Evolutionary conservation across 2,113 vertebrate genomes (phyloP), one percentile per base, ranked within the genome.

Genomic region (Pardalotus punctatus): DNA sequence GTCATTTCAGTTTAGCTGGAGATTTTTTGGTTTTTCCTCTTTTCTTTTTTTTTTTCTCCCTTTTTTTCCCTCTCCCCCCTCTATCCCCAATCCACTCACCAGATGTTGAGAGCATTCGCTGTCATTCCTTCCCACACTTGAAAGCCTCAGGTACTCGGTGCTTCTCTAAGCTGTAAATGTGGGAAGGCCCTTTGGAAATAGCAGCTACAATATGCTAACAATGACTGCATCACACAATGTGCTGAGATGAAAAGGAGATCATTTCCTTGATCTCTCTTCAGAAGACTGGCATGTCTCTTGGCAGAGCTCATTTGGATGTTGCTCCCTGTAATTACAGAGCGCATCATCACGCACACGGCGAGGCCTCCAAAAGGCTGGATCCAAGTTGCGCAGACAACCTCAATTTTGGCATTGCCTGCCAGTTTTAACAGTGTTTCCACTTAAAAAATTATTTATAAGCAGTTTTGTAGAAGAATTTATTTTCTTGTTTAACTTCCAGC

Each of bases 251-350:
- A 88, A 92, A 92, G 62, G 69, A 96, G 87, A 81, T 70, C 1
- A 9, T 73, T 95, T 80, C 84, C 96, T 97, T 94, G 80, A 84
- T 82, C 65, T 89, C 80, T 50, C 74, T 95, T 93, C 71, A 91
- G 65, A 94, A 95, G 77, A 48, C 61, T 69, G 74, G 60, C 6
- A 6, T 95, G 86, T 95, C 91, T 97, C 43, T 77, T 95, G 90
- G 93, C 94, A 97, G 94, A 95, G 93, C 56, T 93, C 65, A 87
- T 96, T 92, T 90, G 73, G 69, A 91, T 96, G 71, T 96, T 93
- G 79, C 69, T 96, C 56, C 77, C 81, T 73, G 81, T 96, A 96
- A 95, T 97, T 96, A 93, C 76, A 47, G 74, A 66, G n/a, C 40
- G 35, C 14, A 35, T 90, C 81, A 53, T 90, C 60, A 48, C 14